These are phyloP conservation scores for Microcebus tavaratra DNA, from an alignment of 2,113 vertebrate species.

Conservation along the genomic window DNA sequence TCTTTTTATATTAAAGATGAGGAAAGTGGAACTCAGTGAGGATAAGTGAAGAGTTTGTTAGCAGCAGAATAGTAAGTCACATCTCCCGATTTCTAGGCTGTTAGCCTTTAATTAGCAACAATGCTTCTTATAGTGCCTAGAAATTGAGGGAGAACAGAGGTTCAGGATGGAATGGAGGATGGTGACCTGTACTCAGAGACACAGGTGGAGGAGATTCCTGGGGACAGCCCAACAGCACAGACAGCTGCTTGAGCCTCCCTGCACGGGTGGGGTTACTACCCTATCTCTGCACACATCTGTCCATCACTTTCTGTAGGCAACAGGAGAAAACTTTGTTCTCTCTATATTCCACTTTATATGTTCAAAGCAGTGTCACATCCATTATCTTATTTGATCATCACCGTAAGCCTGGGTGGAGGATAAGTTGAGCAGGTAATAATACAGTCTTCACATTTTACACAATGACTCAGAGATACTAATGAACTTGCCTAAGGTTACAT, in stretches of 20 bases:
- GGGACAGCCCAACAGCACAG: background rate
- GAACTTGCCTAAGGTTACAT: background rate
- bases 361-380: background rate
- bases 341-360: background rate
- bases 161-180: background rate
- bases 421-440: too few species aligned
- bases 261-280: background rate
- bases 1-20: background rate
- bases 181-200: background rate
- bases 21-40: accelerated
- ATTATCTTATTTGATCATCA: background rate
- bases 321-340: background rate
- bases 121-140: background rate
- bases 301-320: background rate
- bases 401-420: background rate
- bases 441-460: background rate
- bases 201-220: too few species aligned
- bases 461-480: background rate
- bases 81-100: background rate
- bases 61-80: background rate
- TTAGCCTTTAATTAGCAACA: background rate
- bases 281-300: background rate
- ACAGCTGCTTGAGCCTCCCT: background rate
- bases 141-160: background rate
- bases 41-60: background rate